Conservation (phyloP, 2,797 vertebrate species). For the Pseudochromis fuscus region DNA sequence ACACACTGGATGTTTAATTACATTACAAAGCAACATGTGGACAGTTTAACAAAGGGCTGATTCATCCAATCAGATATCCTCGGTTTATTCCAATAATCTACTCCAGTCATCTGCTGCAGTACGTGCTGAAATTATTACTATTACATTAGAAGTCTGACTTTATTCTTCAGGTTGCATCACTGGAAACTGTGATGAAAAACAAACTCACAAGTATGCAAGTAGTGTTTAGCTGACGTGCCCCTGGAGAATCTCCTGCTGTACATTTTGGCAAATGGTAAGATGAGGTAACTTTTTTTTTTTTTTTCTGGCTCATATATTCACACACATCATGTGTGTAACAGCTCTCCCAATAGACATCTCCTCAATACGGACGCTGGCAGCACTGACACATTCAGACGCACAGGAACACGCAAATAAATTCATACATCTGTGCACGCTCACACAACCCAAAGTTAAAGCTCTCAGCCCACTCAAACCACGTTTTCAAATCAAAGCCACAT, state of each 20-base stretch:
- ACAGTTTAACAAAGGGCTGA: not conserved
- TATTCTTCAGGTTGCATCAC: conserved; percentile 18
- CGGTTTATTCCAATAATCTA: not conserved
- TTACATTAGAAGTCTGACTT: too few relatives aligned
- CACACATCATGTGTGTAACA: conserved; percentile 51
- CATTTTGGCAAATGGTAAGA: conserved; percentile 50
- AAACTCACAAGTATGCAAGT: not conserved
- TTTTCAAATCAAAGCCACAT: conserved; percentile 74
- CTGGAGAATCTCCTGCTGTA: conserved; percentile 24
- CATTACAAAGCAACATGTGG: not conserved
- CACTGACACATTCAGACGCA: conserved; percentile 15
- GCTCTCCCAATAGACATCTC: conserved; percentile 13
- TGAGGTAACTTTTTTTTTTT: conserved; percentile 51
- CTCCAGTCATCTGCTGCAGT: not conserved
- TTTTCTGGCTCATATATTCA: conserved; percentile 31
- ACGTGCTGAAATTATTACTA: not conserved
- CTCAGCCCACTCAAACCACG: conserved; percentile 28
- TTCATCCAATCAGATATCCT: not conserved
- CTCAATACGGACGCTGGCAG: conserved; percentile 41
- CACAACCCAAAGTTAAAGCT: conserved; percentile 12
- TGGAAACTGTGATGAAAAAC: conserved; percentile 30
- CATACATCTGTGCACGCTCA: conserved; percentile 1
- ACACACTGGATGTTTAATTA: not conserved
- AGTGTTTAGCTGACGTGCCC: conserved; percentile 41
- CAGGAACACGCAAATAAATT: conserved; percentile 6